These are phyloP conservation scores for Leucophora obtusa DNA, from an alignment of 2,888 invertebrate genomes.

Conservation along the genomic window DNA sequence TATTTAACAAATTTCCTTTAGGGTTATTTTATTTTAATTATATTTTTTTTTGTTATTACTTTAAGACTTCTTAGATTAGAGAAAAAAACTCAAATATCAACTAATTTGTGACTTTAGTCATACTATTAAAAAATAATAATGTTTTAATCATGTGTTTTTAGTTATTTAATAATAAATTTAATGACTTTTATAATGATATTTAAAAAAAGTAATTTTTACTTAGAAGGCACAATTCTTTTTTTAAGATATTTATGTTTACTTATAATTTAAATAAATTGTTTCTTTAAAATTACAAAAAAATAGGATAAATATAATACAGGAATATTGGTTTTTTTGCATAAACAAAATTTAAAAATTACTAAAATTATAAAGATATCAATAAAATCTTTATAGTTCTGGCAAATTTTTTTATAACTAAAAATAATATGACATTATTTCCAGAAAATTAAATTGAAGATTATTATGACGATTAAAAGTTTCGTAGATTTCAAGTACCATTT, in stretches of 20 bases:
- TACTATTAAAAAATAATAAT: background rate
- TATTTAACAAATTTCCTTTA: constrained; percentile 15
- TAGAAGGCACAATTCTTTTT: constrained; percentile 59
- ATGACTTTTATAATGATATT: constrained; percentile 47
- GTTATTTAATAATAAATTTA: constrained; percentile 18
- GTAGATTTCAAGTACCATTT: constrained; percentile 17
- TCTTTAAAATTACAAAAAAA: constrained; percentile 5
- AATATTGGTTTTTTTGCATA: background rate
- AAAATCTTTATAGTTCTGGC: background rate
- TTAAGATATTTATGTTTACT: constrained; percentile 37
- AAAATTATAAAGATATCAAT: background rate
- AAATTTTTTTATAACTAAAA: background rate
- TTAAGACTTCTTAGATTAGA: background rate
- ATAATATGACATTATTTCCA: background rate
- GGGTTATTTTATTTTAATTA: constrained; percentile 1
- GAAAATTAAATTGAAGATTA: background rate
- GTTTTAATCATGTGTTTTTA: constrained; percentile 17
- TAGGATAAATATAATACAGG: constrained; percentile 45
- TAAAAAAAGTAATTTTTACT: constrained; percentile 61
- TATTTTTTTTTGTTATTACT: background rate
- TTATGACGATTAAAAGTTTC: constrained; percentile 30
- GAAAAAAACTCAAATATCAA: constrained; percentile 28
- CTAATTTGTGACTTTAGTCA: constrained; percentile 54
- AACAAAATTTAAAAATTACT: background rate
- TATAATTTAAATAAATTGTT: constrained; percentile 65